A percentile compares a stretch with the other conserved stretches of the same genome.
phyloP scores from a whole-genome alignment of 2,113 vertebrate genomes.

The Raja brachyura region DNA sequence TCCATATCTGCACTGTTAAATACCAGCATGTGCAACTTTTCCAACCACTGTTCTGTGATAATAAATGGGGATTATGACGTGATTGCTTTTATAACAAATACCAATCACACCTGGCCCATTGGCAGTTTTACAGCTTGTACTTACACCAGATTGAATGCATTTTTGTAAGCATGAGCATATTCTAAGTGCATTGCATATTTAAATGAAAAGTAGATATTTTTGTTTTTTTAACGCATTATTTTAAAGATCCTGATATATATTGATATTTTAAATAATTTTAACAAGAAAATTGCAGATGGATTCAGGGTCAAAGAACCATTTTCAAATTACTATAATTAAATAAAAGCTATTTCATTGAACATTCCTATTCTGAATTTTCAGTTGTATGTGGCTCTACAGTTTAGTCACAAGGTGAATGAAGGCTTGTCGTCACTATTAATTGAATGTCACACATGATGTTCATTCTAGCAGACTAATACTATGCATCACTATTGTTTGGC shows the following conservation, averaged over 20 bases:
- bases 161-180: conserved; percentile 41
- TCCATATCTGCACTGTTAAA: too few relatives aligned
- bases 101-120: conserved; percentile 38
- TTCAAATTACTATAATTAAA: background rate
- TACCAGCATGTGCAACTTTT: conserved; percentile 45
- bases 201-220: conserved; percentile 44
- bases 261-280: background rate
- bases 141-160: conserved; percentile 42
- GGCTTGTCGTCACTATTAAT: background rate
- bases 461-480: background rate
- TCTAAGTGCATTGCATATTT: conserved; percentile 43
- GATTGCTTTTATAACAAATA: conserved; percentile 42
- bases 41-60: conserved; percentile 41
- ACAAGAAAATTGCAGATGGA: background rate
- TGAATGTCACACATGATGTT: background rate
- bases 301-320: background rate
- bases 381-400: background rate
- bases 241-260: background rate
- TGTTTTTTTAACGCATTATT: conserved; percentile 39
- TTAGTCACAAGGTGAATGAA: background rate
- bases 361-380: background rate
- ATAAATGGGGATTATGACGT: conserved; percentile 38
- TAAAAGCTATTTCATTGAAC: background rate
- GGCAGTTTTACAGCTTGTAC: conserved; percentile 42
- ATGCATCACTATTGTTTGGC: too few relatives aligned